Base-by-base conservation (phyloP, 2,797 vertebrate species). In the Poecilia velifera region DNA sequence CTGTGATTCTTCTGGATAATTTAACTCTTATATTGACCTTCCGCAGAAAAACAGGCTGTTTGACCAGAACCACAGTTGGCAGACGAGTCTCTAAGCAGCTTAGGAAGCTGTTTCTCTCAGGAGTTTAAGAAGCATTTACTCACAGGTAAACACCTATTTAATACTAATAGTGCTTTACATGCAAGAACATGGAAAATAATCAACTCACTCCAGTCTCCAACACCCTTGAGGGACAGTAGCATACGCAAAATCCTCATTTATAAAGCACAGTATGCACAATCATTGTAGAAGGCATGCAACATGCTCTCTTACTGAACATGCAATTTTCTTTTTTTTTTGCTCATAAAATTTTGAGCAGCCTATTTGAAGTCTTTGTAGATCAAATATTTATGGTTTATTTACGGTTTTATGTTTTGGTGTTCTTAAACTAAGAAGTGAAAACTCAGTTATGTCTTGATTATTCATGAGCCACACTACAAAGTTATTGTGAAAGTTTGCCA, bases 11-110 rank as follows among this genome's bases (percentile, higher is more conserved):
- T 45, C 68, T 39, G 68, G 28, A 62, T 62, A 72, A 78, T 72
- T 59, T 34, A 39, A 72, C 51, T 78, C 76, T 25, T 9, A 20
- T 46, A 45, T 78, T 46, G 43, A 72, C 68, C 68, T 72, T 46
- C 20, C n/a, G 45, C 25, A 28, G 36, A 34, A 41, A 68, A 51
- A 70, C 34, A 57, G 31, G 43, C 36, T 31, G 53, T 34, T 76
- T 28, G 16, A 43, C 9, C 47, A 57, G 9, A 14, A 71, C 7
- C 3, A 43, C 31, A 71, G 8, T 77, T 49, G 34, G 13, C 31
- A 76, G 36, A 68, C 8, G 39, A 49, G 46, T 25, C 45, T 22
- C 12, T 7, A 64, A 66, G 20, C 10, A 49, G 43, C 8, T 77
- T 45, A 31, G 13, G n/a, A 43, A 39, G 0, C 2, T 31, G 22